Conservation (phyloP, 2,888 invertebrate genomes). For the Craniophora ligustri region DNA sequence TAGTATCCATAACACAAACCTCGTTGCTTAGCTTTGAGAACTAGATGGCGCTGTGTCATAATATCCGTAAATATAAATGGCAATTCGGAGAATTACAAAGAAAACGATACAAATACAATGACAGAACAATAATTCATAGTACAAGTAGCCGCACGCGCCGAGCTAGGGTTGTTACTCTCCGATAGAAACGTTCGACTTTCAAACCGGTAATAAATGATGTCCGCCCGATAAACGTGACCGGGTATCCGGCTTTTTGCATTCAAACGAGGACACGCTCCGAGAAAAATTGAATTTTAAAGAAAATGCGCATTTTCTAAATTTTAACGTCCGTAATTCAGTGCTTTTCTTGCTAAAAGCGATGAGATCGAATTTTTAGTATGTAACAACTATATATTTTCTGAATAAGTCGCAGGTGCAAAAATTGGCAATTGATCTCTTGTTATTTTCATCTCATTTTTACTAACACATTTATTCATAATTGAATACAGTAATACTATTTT, state of each 20-base stretch:
- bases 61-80: too few species aligned
- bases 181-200: conserved; percentile 30
- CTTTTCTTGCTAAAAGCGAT: background rate
- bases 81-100: background rate
- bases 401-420: too few species aligned
- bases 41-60: too few species aligned
- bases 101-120: conserved; percentile 1
- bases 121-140: conserved; percentile 7
- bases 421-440: too few species aligned
- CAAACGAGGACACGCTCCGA: conserved; percentile 20
- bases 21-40: too few species aligned
- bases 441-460: too few species aligned
- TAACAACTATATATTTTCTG: background rate
- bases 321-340: conserved; percentile 9
- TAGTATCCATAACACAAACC: too few species aligned
- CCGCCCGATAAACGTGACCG: conserved; percentile 49
- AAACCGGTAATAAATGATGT: conserved; percentile 48
- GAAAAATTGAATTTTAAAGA: conserved; percentile 47
- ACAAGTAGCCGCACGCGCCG: conserved; percentile 35
- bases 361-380: too few species aligned
- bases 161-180: conserved; percentile 27
- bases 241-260: conserved; percentile 43
- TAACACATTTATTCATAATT: too few species aligned
- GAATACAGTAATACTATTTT: too few species aligned
- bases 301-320: conserved; percentile 8